Conservation (phyloP, 1,140 invertebrate species). For the Papilio polytes region DNA sequence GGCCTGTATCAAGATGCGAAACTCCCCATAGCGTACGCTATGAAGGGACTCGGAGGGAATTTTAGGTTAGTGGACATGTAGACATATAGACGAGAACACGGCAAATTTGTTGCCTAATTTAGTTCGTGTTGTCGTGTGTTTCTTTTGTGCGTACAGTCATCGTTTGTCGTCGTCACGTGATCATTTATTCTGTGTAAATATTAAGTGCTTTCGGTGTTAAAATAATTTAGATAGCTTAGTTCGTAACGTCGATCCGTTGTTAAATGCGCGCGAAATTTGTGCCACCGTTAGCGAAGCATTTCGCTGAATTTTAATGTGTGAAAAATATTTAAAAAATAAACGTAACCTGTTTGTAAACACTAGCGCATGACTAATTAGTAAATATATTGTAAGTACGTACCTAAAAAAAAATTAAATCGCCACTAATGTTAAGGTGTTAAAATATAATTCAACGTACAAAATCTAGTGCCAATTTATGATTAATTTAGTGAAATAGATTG, state of each 20-base stretch:
- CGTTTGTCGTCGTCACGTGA: conserved; percentile 75
- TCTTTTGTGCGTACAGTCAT: conserved; percentile 81
- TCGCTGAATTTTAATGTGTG: conserved; percentile 41
- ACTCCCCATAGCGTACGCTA: conserved; percentile 76
- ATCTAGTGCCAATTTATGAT: conserved; percentile 59
- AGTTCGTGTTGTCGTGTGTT: conserved; percentile 82
- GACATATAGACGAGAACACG: conserved; percentile 83
- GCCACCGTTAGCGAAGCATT: background rate
- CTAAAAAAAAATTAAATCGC: conserved; percentile 7
- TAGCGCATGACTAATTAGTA: conserved; percentile 65
- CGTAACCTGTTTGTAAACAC: conserved; percentile 79
- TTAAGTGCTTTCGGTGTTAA: conserved; percentile 49
- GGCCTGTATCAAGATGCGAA: conserved; percentile 73
- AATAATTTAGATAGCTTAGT: conserved; percentile 43
- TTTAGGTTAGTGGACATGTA: conserved; percentile 85
- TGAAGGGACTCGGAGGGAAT: conserved; percentile 76
- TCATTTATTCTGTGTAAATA: conserved; percentile 56
- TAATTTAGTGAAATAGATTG: conserved; percentile 45
- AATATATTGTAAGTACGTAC: conserved; percentile 52
- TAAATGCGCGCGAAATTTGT: conserved; percentile 35
- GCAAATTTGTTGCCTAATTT: conserved; percentile 83
- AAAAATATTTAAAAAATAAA: conserved; percentile 55
- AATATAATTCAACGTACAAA: conserved; percentile 55
- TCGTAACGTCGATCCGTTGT: conserved; percentile 21
- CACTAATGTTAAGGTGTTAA: conserved; percentile 19